A percentile compares a stretch with the other conserved stretches of the same genome.
Evolutionary conservation across 2,113 vertebrate species (phyloP).

Genomic region (Strix uralensis): DNA sequence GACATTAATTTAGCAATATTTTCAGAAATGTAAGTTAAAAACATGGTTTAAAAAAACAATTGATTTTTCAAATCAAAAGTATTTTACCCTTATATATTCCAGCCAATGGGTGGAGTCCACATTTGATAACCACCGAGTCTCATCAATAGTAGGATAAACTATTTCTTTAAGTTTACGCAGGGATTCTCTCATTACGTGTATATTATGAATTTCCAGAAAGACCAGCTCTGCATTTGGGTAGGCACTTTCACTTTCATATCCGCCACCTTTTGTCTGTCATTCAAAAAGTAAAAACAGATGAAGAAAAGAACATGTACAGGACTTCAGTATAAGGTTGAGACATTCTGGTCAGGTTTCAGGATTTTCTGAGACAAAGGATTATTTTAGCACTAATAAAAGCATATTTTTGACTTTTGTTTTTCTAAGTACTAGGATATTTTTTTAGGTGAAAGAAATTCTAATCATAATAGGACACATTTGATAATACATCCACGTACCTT

Average conservation of each 20-base stretch:
- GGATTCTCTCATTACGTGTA: slow-evolving; percentile 97
- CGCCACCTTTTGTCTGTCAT: slow-evolving; percentile 90
- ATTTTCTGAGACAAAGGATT: neutral
- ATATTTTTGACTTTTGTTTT: neutral
- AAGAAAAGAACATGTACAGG: neutral
- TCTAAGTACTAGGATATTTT: neutral
- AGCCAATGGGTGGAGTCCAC: slow-evolving; percentile 95
- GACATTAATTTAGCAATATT: neutral
- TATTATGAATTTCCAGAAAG: slow-evolving; percentile 96
- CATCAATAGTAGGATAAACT: slow-evolving; percentile 90
- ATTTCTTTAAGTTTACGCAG: slow-evolving; percentile 93
- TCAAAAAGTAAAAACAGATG: neutral
- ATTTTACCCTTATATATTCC: slow-evolving; percentile 90
- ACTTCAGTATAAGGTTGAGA: neutral
- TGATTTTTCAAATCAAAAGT: neutral
- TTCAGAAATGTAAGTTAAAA: neutral
- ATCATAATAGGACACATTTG: neutral
- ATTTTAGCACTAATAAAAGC: neutral
- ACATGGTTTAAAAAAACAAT: neutral
- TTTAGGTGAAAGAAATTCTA: neutral
- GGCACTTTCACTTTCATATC: slow-evolving; percentile 90
- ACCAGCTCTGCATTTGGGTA: slow-evolving; percentile 90
- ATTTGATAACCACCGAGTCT: slow-evolving; percentile 87
- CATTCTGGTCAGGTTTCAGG: neutral
- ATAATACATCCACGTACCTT: neutral